Conservation (phyloP, 1,140 invertebrate genomes). For the Zaprionus inermis region DNA sequence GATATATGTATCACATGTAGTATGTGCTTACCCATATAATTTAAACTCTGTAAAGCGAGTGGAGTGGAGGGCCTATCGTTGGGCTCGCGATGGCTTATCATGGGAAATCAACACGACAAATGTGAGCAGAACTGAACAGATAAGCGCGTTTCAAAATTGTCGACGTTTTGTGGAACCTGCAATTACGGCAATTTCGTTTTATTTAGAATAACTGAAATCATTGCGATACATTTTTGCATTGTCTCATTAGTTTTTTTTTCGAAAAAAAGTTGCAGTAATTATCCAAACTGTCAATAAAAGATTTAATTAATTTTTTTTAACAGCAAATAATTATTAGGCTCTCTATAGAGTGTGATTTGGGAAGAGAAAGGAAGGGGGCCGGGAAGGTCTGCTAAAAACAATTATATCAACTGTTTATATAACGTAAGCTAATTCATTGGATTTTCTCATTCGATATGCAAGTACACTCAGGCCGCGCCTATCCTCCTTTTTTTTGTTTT, state of each 20-base stretch:
- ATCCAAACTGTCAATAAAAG: slow-evolving; percentile 20
- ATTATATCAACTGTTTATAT: slow-evolving; percentile 20
- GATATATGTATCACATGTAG: slow-evolving; percentile 7
- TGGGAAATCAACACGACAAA: slow-evolving; percentile 50
- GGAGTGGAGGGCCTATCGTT: slow-evolving; percentile 8
- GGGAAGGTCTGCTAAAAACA: neutral
- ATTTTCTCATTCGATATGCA: slow-evolving; percentile 15
- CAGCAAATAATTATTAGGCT: slow-evolving; percentile 32
- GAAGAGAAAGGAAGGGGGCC: neutral
- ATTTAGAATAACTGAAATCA: slow-evolving; percentile 20
- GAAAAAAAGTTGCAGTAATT: slow-evolving; percentile 27
- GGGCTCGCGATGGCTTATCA: slow-evolving; percentile 53
- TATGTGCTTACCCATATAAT: slow-evolving; percentile 26
- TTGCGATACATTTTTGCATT: slow-evolving; percentile 12
- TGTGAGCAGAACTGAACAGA: slow-evolving; percentile 26
- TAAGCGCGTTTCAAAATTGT: slow-evolving; percentile 42
- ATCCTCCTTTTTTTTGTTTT: slow-evolving; percentile 14
- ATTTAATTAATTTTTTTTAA: slow-evolving; percentile 29
- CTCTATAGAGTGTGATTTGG: neutral
- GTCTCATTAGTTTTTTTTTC: slow-evolving; percentile 24
- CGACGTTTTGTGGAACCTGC: slow-evolving; percentile 39
- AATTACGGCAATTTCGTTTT: slow-evolving; percentile 40
- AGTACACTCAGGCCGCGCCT: neutral
- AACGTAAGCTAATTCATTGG: slow-evolving; percentile 5
- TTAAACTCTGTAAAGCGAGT: slow-evolving; percentile 30